A percentile compares a stretch with the other conserved stretches of the same genome.
Conservation (phyloP, 2,113 vertebrate genomes). For the Danio rerio region GRCz12tu NC_133177.1:38165501-38166000, state of each 20-base stretch:
- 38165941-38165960: neutral
- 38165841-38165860: neutral
- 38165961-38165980: constrained; percentile 6
- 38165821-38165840: constrained; percentile 4
- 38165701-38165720: neutral
- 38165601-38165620: neutral
- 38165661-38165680: neutral
- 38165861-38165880: constrained; percentile 22
- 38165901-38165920: constrained; percentile 30
- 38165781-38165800: neutral
- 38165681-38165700: neutral
- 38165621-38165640: constrained; percentile 12
- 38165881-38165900: constrained; percentile 4
- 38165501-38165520: neutral
- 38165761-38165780: neutral
- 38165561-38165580: neutral
- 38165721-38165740: neutral
- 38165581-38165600: neutral
- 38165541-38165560: neutral
- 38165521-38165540: constrained; percentile 12
- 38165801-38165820: neutral
- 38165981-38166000: neutral
- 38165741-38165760: neutral
- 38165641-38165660: neutral
- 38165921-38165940: constrained; percentile 22